A percentile compares a stretch with the other conserved stretches of the same genome.
phyloP scores from a whole-genome alignment of 2,888 invertebrate genomes.

The Drosophila emarginata region DNA sequence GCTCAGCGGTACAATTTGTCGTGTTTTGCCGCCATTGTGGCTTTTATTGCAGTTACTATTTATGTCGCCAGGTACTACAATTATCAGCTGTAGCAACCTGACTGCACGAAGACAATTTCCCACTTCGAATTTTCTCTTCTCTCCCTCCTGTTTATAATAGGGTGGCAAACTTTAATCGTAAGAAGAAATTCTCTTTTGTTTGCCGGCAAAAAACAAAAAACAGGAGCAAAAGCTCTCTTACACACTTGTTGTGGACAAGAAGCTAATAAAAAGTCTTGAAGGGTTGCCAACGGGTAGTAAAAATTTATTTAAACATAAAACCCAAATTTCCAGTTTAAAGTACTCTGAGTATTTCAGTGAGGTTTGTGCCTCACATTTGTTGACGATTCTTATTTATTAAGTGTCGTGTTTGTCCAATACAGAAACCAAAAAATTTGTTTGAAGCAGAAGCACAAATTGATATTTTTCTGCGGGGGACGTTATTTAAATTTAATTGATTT shows the following conservation, averaged over 20 bases:
- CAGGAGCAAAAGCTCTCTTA: constrained; percentile 31
- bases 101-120: constrained; percentile 19
- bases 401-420: too few relatives aligned
- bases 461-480: too few relatives aligned
- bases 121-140: neutral
- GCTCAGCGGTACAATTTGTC: constrained; percentile 38
- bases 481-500: too few relatives aligned
- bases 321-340: too few relatives aligned
- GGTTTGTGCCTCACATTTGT: too few relatives aligned
- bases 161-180: constrained; percentile 54
- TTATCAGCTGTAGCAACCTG: constrained; percentile 44
- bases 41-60: constrained; percentile 47
- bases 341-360: too few relatives aligned
- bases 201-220: constrained; percentile 19
- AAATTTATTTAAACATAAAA: too few relatives aligned
- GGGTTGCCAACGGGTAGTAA: neutral
- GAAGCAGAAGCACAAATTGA: too few relatives aligned
- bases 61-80: constrained; percentile 32
- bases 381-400: too few relatives aligned
- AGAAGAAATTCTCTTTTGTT: constrained; percentile 13
- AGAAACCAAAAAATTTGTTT: too few relatives aligned
- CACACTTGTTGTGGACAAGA: constrained; percentile 31
- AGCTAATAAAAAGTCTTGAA: neutral
- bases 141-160: neutral
- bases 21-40: constrained; percentile 46